Evolutionary conservation across 2,888 invertebrate genomes (phyloP).

Genomic region (Caenorhabditis sp.): DNA sequence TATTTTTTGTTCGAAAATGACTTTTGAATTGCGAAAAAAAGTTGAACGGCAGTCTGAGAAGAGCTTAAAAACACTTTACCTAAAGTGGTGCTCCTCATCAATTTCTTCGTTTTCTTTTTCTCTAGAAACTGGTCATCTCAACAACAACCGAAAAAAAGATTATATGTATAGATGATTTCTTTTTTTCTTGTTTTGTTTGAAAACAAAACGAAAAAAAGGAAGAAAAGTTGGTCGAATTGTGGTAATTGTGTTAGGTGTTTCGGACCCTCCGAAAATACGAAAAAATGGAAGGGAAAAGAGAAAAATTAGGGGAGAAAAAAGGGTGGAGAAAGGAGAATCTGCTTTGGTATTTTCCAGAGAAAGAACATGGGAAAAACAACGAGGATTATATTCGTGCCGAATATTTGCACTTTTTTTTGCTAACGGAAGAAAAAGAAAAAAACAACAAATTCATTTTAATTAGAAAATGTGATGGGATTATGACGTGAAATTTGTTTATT

Average conservation of each 20-base stretch:
- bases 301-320: neutral
- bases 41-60: neutral
- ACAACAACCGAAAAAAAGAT: neutral
- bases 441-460: no score
- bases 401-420: neutral
- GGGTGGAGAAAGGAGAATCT: neutral
- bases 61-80: neutral
- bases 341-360: neutral
- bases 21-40: neutral
- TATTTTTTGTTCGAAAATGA: no score
- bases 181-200: neutral
- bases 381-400: neutral
- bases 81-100: neutral
- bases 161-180: neutral
- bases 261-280: neutral
- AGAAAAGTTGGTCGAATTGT: neutral
- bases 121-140: no score
- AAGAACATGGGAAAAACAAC: neutral
- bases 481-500: neutral
- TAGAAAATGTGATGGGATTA: no score
- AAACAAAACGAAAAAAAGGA: neutral
- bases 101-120: neutral
- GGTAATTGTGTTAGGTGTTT: constrained; percentile 1
- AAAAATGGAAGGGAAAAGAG: neutral
- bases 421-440: no score